Evolutionary conservation across 2,797 vertebrate species (phyloP), one percentile per base, ranked within the genome.

Genomic region (Hypotaenidia philippensis): DNA sequence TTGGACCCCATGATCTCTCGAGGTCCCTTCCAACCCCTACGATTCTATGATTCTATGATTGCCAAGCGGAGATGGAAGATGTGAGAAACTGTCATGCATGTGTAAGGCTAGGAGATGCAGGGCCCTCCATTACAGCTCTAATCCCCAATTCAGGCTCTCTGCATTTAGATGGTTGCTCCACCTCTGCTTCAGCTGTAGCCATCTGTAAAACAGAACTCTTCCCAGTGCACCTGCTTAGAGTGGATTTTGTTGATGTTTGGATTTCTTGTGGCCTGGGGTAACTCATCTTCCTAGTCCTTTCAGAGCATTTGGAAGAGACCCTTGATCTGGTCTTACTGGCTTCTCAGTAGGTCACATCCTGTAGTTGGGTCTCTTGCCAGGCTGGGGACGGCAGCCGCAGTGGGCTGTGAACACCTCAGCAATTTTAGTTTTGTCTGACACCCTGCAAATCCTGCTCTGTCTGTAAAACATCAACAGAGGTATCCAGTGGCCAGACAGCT

Each of bases 141-240:
- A 72, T 65, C 31, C 32, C 32, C 0, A 0, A 2, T 5, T 79
- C 32, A 6, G 19, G 12, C 6, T 8, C 9, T 17, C 41, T 70
- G 3, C 4, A 0, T 86, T 72, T 72, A 36, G 10, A 12, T 63
- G 59, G 6, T 59, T 69, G n/a, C 11, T 82, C 59, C 31, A 55
- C 47, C 32, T 76, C 16, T 66, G 27, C 74, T 69, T 74, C 63
- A 34, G 44, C 19, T 23, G 47, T 0, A 78, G 31, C 31, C 12
- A 22, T 34, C 22, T 61, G 8, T 72, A 65, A 78, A 83, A 65
- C 47, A 63, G 64, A 83, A 9, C 40, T n/a, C 25, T 69, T 63
- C 23, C 20, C 3, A 41, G 0, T 29, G 21, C 38, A n/a, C 19
- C 21, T 60, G 14, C 71, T 63, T 56, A 49, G 36, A 63, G 23